phyloP scores from a whole-genome alignment of 2,888 invertebrate genomes.

The Suillia variegata region DNA sequence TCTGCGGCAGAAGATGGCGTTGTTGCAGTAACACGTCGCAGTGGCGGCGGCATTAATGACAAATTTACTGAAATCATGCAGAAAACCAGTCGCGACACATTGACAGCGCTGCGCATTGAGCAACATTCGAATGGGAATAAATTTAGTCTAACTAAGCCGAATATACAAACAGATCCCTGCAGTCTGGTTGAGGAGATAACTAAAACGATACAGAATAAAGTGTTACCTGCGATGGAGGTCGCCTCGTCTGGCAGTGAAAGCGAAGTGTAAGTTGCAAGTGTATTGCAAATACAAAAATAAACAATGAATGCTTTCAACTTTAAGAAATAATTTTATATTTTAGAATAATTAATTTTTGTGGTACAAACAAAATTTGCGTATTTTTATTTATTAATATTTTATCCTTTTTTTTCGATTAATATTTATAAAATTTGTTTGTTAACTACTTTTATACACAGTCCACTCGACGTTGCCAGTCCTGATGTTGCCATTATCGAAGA shows the following conservation, averaged over 20 bases:
- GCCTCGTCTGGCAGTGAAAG: conserved; percentile 74
- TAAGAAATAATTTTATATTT: too few relatives aligned
- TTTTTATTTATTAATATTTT: too few relatives aligned
- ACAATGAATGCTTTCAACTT: too few relatives aligned
- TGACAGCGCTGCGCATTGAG: conserved; percentile 35
- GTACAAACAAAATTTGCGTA: too few relatives aligned
- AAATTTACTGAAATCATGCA: conserved; percentile 60
- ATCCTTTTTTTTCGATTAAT: neutral
- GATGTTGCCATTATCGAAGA: conserved; percentile 80
- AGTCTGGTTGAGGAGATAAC: conserved; percentile 63
- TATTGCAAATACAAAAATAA: too few relatives aligned
- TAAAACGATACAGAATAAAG: conserved; percentile 59
- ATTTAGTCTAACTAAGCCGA: conserved; percentile 48
- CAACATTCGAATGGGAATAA: conserved; percentile 47
- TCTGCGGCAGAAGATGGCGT: conserved; percentile 45
- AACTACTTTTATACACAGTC: conserved; percentile 24
- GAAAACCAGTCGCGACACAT: conserved; percentile 46
- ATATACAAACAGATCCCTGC: conserved; percentile 61
- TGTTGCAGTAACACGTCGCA: conserved; percentile 39
- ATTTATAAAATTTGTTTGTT: neutral
- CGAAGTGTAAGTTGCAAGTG: conserved; percentile 61
- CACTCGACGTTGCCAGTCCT: conserved; percentile 71
- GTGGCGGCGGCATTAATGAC: conserved; percentile 50
- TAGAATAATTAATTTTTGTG: too few relatives aligned
- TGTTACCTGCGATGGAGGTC: conserved; percentile 65